These are phyloP conservation scores for Dissostichus mawsoni DNA, from an alignment of 2,113 vertebrate genomes.

Conservation along the genomic window DNA sequence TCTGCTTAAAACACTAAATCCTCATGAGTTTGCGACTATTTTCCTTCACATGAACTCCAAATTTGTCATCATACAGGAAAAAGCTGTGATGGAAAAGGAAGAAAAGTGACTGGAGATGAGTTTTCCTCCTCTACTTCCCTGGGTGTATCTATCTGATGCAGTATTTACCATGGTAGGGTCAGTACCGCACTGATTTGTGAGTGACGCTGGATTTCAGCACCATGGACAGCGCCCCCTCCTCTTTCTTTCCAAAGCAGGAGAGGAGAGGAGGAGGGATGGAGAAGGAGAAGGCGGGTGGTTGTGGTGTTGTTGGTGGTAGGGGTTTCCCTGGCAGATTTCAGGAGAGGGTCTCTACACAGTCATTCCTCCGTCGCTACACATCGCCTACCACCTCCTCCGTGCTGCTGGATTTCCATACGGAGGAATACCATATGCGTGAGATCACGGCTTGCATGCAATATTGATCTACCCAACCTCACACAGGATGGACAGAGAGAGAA, in stretches of 20 bases:
- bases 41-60: not conserved
- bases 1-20: slow-evolving; percentile 7
- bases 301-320: slow-evolving; percentile 65
- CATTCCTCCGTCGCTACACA: slow-evolving; percentile 68
- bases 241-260: slow-evolving; percentile 25
- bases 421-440: slow-evolving; percentile 56
- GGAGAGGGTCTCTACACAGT: slow-evolving; percentile 66
- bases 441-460: slow-evolving; percentile 74
- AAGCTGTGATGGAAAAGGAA: not conserved
- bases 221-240: slow-evolving; percentile 76
- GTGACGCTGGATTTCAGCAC: slow-evolving; percentile 83
- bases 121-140: slow-evolving; percentile 28
- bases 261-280: slow-evolving; percentile 38
- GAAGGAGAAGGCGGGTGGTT: slow-evolving; percentile 45
- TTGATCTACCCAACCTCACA: slow-evolving; percentile 72
- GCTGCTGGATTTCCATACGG: slow-evolving; percentile 56
- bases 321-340: slow-evolving; percentile 85
- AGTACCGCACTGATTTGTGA: slow-evolving; percentile 76
- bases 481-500: slow-evolving; percentile 62
- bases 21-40: slow-evolving; percentile 7
- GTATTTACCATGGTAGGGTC: slow-evolving; percentile 63
- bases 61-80: not conserved
- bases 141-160: slow-evolving; percentile 66
- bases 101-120: not conserved
- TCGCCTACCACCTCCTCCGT: slow-evolving; percentile 41